Base-by-base conservation (phyloP, 2,888 invertebrate genomes). In the Ypsolopha sequella region DNA sequence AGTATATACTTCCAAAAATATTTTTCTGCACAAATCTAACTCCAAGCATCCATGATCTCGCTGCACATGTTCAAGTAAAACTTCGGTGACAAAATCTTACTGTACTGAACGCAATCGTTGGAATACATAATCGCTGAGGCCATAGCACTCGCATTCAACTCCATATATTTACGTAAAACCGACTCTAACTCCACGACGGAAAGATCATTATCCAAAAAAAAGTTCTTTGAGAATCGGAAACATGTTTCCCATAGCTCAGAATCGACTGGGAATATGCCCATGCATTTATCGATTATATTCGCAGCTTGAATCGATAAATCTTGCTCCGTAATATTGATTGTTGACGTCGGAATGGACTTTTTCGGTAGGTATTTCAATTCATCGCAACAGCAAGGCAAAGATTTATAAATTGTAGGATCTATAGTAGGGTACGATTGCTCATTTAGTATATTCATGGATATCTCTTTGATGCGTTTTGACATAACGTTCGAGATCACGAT, bases 121-220 rank as follows among this genome's bases (percentile, higher is more conserved):
- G 85, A 84, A 56, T 76, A 86, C 80, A 87, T 76, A 6, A 87
- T 73, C 2, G 87, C 86, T 0, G 78, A 77, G 1, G 84, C 84
- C 82, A 86, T 80, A 0, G 82, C 76, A 1, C 74, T 70, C 0
- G 80, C 76, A 51, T 86, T 71, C 0, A 80, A 76, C 54, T 87
- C 80, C 79, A 89, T 87, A 52, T 89, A 88, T 54, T 89, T 88
- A 11, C 86, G 66, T 51, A 91, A 73, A 4, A 90, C 79, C 4
- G 69, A 71, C 66, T 91, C 91, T 54, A 91, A 70, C 51, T 81
- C 84, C 8, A 77, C 69, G 53, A 89, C 77, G 11, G 67, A 68
- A 54, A 86, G 62, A 55, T 75, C 60, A 55, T 86, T 82, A 7
- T 79, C 73, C 39, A 85, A 55, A 56, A 72, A 86, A 59, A 75